A percentile compares a stretch with the other conserved stretches of the same genome.
phyloP scores from a whole-genome alignment of 2,113 vertebrate genomes.

The Bufo bufo region DNA sequence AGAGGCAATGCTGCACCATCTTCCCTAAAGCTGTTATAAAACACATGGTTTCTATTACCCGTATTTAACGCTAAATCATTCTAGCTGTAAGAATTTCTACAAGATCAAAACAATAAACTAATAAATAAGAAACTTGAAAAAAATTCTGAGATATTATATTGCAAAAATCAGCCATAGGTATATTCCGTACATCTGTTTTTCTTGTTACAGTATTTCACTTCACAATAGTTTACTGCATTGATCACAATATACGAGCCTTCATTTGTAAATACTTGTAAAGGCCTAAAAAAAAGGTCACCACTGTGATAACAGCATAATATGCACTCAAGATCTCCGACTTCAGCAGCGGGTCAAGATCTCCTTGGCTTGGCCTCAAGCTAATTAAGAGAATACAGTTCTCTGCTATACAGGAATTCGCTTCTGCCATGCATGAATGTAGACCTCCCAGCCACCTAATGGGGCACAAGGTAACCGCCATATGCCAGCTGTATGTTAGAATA shows the following conservation, averaged over 20 bases:
- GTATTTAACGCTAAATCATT: neutral
- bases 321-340: neutral
- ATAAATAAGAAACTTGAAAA: too few relatives aligned
- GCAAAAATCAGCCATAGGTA: neutral
- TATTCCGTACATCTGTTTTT: too few relatives aligned
- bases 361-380: neutral
- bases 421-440: neutral
- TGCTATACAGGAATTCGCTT: neutral
- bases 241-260: neutral
- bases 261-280: slow-evolving; percentile 1
- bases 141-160: neutral
- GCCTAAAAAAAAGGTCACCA: neutral
- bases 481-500: too few relatives aligned
- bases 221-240: neutral
- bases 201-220: neutral
- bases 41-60: neutral
- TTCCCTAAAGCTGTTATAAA: neutral
- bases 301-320: neutral
- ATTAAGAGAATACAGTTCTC: neutral
- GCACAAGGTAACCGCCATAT: too few relatives aligned
- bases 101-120: neutral
- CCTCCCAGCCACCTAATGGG: neutral
- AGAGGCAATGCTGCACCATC: neutral
- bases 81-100: neutral
- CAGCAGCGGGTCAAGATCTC: neutral